Base-by-base conservation (phyloP, 2,113 vertebrate species). In the Cisticola juncidis region DNA sequence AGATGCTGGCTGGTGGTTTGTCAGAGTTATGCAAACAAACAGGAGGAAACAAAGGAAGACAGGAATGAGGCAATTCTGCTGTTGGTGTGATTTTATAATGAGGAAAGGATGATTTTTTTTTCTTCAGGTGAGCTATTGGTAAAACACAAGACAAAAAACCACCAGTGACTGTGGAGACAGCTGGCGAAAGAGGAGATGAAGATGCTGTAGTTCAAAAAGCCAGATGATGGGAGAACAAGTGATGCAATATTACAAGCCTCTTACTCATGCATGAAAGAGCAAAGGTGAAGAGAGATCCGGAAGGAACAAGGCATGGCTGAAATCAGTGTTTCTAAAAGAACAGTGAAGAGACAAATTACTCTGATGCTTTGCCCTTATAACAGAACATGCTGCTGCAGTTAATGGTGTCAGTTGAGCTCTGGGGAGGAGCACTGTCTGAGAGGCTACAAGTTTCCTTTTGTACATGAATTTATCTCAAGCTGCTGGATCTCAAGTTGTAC, bases 171-270 rank as follows among this genome's bases (percentile, higher is more conserved):
- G 5, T 86, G 31, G n/a, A 76, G 10, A 31, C 4, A 3, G 17
- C 23, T 69, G 50, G 21, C 8, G 6, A 80, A 92, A 83, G 24
- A 65, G 45, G 18, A 66, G 7, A 14, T 48, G 44, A 79, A 76
- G 45, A 19, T 61, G 20, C 10, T 50, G n/a, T 4, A 53, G 33
- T 73, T 90, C 25, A 77, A 80, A 76, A 77, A 73, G 9, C 5
- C 42, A 35, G 38, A 25, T 76, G 42, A 45, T 57, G 5, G 25
- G 33, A 85, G 11, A 21, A 25, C 33, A 53, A 68, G 18, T 71
- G 65, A 57, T 2, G 3, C 45, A 76, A 17, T 26, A 25, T 71
- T 84, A 56, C 0, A 0, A 81, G 65, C 2, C 1, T 31, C 26
- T 74, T 92, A 70, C 40, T 56, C n/a, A 86, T 36, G 35, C 24